These are phyloP conservation scores for Torymus aiolomorphi DNA, from an alignment of 2,888 invertebrate genomes.

Conservation along the genomic window DNA sequence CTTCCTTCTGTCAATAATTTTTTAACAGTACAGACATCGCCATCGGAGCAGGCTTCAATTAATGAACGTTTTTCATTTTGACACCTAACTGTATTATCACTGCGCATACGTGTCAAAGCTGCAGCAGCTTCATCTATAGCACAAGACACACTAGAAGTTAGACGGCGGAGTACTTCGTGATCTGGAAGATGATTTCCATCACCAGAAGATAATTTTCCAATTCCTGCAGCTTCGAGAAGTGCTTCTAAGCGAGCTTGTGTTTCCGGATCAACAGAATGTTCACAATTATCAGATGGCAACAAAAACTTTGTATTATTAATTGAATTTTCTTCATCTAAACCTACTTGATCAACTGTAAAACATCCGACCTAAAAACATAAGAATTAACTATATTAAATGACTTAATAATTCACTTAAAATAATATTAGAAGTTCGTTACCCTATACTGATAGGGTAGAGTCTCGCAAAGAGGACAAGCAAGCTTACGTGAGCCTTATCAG, in stretches of 20 bases:
- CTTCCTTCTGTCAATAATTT: constrained; percentile 94
- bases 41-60: constrained; percentile 95
- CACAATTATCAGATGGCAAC: constrained; percentile 80
- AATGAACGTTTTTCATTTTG: no score
- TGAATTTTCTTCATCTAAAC: constrained; percentile 81
- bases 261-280: constrained; percentile 87
- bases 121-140: constrained; percentile 98
- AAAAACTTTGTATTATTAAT: constrained; percentile 82
- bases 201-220: constrained; percentile 87
- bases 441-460: no score
- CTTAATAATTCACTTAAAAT: no score
- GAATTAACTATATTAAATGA: no score
- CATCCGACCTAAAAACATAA: constrained; percentile 83
- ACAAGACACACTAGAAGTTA: constrained; percentile 93
- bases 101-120: constrained; percentile 96
- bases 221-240: constrained; percentile 94
- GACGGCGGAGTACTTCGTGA: constrained; percentile 89
- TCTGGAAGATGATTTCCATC: constrained; percentile 91
- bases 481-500: no score
- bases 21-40: constrained; percentile 94
- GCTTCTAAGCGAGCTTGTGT: constrained; percentile 94
- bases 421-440: no score
- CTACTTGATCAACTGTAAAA: constrained; percentile 82
- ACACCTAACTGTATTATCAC: constrained; percentile 86
- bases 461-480: no score